Evolutionary conservation across 2,113 vertebrate species (phyloP), one percentile per base, ranked within the genome.

Genomic region (Eonycteris spelaea): DNA sequence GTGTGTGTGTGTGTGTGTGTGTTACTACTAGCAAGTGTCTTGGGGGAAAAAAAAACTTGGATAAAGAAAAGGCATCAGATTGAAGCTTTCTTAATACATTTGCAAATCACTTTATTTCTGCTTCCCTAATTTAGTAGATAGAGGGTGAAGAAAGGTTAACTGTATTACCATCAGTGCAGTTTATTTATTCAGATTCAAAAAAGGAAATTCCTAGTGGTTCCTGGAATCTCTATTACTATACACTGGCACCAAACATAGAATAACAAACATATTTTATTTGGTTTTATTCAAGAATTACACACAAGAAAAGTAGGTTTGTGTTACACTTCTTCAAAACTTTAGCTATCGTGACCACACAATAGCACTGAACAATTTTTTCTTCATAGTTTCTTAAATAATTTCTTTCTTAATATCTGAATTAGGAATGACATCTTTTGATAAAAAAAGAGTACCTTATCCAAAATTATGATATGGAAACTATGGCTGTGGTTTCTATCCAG

Each of bases 181-280:
- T 86, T 94, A 79, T 93, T 94, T 79, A 26, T 91, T 94, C 90
- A 90, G 55, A 95, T 82, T 96, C 92, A 77, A 84, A 71, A 98
- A 93, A 96, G 96, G 74, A 97, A 95, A 95, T 94, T 95, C 78
- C 89, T 86, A 95, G 90, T 71, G 59, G 26, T 77, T 80, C 97
- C 93, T 97, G 97, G 83, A 95, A 95, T 95, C 12, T 51, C 65
- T 79, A 97, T 98, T 73, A 95, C 86, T 51, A 70, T 67, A 43
- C 14, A 48, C 61, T 92, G 95, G 95, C 94, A 95, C 13, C 45
- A 80, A 74, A 11, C 30, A 87, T 48, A 87, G 26, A 61, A 55
- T 82, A 33, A 91, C 33, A 91, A 96, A 86, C 15, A 38, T n/a
- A 57, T 48, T 96, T 96, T 57, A 22, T 38, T 93, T 90, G 7